Base-by-base conservation (phyloP, 2,113 vertebrate genomes). In the Dasypus novemcinctus region DNA sequence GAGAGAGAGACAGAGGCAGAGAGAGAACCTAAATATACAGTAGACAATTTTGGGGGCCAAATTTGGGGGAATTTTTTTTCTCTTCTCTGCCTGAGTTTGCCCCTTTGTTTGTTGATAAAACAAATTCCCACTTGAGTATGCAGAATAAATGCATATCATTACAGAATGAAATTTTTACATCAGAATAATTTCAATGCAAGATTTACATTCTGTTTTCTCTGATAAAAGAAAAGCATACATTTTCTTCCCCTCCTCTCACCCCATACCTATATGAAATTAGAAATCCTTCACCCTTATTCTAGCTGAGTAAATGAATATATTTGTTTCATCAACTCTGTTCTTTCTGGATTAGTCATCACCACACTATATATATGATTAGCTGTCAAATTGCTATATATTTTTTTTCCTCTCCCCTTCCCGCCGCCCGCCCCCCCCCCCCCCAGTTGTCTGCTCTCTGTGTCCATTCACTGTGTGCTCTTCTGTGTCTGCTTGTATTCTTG, bases 271-370 rank as follows among this genome's bases (percentile, higher is more conserved):
- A 36, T 57, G 43, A 95, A 93, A 68, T 41, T 78, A n/a, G 43
- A 94, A 90, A 57, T 86, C 20, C 29, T 78, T 31, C 25, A 49
- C 43, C 33, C 49, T 36, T 74, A 71, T 31, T 90, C 7, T 78
- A 78, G 4, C 12, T 61, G 18, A 91, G 83, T 76, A 94, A 91
- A 74, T 57, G 6, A 89, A 68, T 57, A 23, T 6, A 81, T 92
- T 92, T 88, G 5, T 75, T 93, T 20, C 54, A 96, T 63, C 91
- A n/a, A 29, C 64, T 97, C 92, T 59, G 1, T 75, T 71, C n/a
- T 95, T 88, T 74, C 88, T 86, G 38, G 18, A 13, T 69, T 79
- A 64, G 4, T 93, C 66, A 76, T 90, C 29, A 66, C 4, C 25
- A 29, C 4, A 52, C 31, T 9, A 9, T 36, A 27, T 38, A 66